Evolutionary conservation across 1,140 invertebrate genomes (phyloP).

Genomic region (Uloborus diversus): DNA sequence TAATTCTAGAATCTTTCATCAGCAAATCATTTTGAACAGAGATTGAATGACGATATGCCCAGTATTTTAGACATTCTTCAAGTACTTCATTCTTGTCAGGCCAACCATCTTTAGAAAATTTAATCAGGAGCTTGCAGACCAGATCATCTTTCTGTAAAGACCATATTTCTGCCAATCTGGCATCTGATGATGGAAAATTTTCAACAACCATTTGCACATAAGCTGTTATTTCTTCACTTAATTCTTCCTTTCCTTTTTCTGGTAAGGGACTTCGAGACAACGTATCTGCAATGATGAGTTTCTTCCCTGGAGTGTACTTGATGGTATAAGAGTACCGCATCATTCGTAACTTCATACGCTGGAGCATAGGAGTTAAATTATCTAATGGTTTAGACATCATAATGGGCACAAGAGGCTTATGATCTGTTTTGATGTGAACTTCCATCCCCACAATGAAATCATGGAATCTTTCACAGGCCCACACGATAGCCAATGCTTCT

Average conservation of each 20-base stretch:
- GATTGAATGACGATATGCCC: neutral
- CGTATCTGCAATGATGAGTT: neutral
- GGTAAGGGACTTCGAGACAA: neutral
- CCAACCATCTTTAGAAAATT: neutral
- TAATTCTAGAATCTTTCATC: neutral
- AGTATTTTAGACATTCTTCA: neutral
- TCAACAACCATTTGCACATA: neutral
- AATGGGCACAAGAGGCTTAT: neutral
- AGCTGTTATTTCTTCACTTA: neutral
- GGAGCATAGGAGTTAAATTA: neutral
- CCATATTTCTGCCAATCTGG: neutral
- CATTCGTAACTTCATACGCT: neutral
- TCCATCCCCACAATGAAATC: neutral
- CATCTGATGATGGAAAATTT: neutral
- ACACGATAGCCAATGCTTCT: neutral
- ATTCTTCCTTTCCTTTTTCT: neutral
- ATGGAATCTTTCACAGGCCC: neutral
- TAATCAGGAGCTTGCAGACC: neutral
- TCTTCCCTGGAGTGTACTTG: neutral
- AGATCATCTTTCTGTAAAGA: neutral
- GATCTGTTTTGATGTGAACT: neutral
- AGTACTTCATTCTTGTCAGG: neutral
- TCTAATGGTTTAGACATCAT: slow-evolving; percentile 1
- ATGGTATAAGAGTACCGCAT: neutral
- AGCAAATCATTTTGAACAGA: neutral